Evolutionary conservation across 2,888 invertebrate genomes (phyloP).

Genomic region (Andrena praecox): DNA sequence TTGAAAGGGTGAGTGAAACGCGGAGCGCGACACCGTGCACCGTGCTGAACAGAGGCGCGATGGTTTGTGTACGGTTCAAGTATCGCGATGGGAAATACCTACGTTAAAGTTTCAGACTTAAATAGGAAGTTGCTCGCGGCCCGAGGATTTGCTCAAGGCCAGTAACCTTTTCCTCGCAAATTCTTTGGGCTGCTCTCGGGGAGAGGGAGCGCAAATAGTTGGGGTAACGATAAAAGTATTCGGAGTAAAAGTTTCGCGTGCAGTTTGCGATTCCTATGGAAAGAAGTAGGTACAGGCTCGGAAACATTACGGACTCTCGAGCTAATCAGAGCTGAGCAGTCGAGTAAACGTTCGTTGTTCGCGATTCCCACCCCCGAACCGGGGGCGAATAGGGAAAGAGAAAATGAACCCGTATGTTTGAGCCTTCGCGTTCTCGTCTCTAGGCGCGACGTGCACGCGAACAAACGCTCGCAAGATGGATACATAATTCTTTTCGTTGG

Average conservation of each 20-base stretch:
- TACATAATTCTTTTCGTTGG: slow-evolving; percentile 29
- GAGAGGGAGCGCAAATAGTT: slow-evolving; percentile 30
- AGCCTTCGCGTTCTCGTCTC: neutral
- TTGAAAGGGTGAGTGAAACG: neutral
- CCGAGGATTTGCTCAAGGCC: slow-evolving; percentile 25
- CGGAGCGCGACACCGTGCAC: neutral
- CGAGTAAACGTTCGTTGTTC: slow-evolving; percentile 14
- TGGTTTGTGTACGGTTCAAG: neutral
- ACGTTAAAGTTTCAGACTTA: slow-evolving; percentile 35
- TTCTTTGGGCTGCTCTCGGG: neutral
- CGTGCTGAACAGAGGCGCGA: too few relatives aligned
- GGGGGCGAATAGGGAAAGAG: neutral
- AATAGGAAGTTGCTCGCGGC: slow-evolving; percentile 8
- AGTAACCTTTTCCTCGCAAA: slow-evolving; percentile 25
- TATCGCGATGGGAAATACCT: neutral
- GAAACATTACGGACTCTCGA: slow-evolving; percentile 53
- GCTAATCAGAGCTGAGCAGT: slow-evolving; percentile 39
- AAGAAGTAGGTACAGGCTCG: slow-evolving; percentile 5
- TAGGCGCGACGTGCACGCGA: neutral
- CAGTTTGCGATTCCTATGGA: slow-evolving; percentile 17
- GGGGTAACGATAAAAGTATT: slow-evolving; percentile 43
- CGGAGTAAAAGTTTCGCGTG: slow-evolving; percentile 43
- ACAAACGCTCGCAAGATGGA: slow-evolving; percentile 16
- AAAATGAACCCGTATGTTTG: neutral
- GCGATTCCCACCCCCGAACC: neutral